These are phyloP conservation scores for Mycalesis mineus DNA, from an alignment of 2,888 invertebrate species.

Conservation along the genomic window DNA sequence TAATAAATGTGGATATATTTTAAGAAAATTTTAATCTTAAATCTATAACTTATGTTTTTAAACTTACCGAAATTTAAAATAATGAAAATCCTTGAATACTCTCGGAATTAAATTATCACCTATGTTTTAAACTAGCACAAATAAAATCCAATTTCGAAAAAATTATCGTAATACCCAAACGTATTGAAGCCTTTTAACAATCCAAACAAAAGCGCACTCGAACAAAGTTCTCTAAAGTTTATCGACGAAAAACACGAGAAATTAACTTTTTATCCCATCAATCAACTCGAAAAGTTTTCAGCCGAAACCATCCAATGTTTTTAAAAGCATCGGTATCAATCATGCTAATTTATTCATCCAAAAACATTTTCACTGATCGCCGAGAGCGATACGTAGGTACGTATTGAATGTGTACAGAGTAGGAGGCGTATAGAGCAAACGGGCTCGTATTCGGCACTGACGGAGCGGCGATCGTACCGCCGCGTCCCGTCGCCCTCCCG, in stretches of 20 bases:
- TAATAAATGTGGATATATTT: too few relatives aligned
- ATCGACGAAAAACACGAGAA: constrained; percentile 1
- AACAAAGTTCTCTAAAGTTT: constrained; percentile 9
- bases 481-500: constrained; percentile 37
- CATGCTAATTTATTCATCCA: constrained; percentile 5
- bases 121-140: not conserved
- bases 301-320: not conserved
- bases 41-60: not conserved
- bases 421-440: constrained; percentile 51
- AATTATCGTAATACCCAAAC: not conserved
- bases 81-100: not conserved
- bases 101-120: not conserved
- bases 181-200: not conserved
- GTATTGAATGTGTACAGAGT: constrained; percentile 42
- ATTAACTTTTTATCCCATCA: not conserved
- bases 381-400: constrained; percentile 46
- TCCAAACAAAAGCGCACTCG: not conserved
- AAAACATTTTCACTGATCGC: constrained; percentile 10
- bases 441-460: constrained; percentile 60
- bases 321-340: not conserved
- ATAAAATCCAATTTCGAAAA: not conserved
- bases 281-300: not conserved
- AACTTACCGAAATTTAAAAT: constrained; percentile 6
- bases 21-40: too few relatives aligned
- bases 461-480: constrained; percentile 36